Evolutionary conservation across 2,888 invertebrate genomes (phyloP).

Genomic region (Andrena fulva): DNA sequence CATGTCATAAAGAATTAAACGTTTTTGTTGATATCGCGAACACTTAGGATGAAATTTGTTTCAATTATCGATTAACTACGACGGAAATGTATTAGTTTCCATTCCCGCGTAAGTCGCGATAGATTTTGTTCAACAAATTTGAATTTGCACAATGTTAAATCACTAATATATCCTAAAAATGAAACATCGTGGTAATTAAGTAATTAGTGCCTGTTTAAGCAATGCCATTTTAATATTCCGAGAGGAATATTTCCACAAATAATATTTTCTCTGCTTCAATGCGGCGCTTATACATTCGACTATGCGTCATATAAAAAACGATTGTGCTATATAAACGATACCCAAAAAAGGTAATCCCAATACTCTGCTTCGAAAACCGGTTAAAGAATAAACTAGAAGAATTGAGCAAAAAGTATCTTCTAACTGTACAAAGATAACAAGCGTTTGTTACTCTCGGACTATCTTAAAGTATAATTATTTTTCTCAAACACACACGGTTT

Average conservation of each 20-base stretch:
- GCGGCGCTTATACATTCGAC: background rate
- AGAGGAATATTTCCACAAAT: background rate
- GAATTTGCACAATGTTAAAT: background rate
- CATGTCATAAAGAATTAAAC: background rate
- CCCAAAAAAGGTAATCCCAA: background rate
- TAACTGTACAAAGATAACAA: constrained; percentile 3
- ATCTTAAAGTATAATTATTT: background rate
- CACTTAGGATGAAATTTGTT: background rate
- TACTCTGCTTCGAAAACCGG: background rate
- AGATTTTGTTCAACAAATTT: background rate
- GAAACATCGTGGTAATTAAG: background rate
- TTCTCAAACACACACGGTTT: background rate
- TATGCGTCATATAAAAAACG: background rate
- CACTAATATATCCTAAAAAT: background rate
- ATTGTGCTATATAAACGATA: background rate
- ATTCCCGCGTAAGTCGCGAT: background rate
- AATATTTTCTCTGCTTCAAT: background rate
- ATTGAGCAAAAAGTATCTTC: background rate
- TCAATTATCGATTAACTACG: background rate
- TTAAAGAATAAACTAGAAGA: background rate
- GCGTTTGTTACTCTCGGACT: background rate
- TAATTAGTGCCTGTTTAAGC: background rate
- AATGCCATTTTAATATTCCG: background rate
- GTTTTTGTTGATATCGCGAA: background rate
- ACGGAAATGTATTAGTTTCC: background rate